Percentiles rank a stretch among this genome's conserved stretches.
phyloP scores from a whole-genome alignment of 2,888 invertebrate genomes.

The Gymnosoma rotundatum region DNA sequence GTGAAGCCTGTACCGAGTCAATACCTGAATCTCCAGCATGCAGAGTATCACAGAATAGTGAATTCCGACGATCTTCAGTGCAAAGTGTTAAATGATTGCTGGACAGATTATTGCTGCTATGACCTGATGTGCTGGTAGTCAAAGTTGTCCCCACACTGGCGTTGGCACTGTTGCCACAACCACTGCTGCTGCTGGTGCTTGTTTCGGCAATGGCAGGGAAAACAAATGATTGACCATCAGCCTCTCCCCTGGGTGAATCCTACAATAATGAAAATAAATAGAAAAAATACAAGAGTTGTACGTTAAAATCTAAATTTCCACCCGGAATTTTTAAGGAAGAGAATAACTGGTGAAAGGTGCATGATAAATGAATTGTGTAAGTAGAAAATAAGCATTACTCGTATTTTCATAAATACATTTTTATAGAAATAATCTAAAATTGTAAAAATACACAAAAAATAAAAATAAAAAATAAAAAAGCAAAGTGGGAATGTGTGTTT shows the following conservation, averaged over 20 bases:
- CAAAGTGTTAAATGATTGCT: conserved; percentile 70
- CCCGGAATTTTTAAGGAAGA: conserved; percentile 24
- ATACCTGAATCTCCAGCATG: conserved; percentile 87
- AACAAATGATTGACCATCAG: conserved; percentile 87
- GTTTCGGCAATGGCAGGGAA: conserved; percentile 84
- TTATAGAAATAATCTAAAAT: too few relatives aligned
- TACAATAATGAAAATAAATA: conserved; percentile 73
- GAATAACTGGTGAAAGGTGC: conserved; percentile 51
- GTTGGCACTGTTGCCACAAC: conserved; percentile 72
- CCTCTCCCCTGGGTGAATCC: conserved; percentile 87
- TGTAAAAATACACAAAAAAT: background rate
- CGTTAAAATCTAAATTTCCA: conserved; percentile 29
- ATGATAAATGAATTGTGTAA: conserved; percentile 57
- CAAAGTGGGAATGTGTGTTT: background rate
- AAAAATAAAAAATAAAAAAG: background rate
- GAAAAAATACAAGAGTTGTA: conserved; percentile 20
- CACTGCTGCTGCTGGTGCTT: conserved; percentile 76
- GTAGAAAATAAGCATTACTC: conserved; percentile 17
- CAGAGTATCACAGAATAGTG: conserved; percentile 83
- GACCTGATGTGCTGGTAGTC: conserved; percentile 72
- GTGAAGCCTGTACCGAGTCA: conserved; percentile 88
- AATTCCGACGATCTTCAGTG: conserved; percentile 76
- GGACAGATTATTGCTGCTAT: conserved; percentile 69
- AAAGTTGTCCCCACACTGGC: conserved; percentile 69
- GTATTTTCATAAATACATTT: too few relatives aligned